Evolutionary conservation across 2,888 invertebrate species (phyloP).

Genomic region (Serrognathus titanus): DNA sequence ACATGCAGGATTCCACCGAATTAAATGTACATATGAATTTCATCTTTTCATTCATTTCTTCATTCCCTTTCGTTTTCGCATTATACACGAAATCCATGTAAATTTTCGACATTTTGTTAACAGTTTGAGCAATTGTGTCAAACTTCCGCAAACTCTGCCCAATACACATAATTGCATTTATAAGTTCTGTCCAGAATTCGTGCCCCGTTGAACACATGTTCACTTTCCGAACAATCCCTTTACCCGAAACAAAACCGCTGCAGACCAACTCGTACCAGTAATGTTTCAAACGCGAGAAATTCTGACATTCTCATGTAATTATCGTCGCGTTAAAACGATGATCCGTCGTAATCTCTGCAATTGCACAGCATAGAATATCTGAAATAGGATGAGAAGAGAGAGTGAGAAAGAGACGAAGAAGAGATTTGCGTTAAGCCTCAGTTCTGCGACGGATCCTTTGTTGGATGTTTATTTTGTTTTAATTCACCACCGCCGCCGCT

Average conservation of each 20-base stretch:
- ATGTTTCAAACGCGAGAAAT: not conserved
- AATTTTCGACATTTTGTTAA: too few species aligned
- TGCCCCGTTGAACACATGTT: not conserved
- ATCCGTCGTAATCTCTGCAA: not conserved
- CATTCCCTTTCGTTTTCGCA: too few species aligned
- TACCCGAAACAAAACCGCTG: not conserved
- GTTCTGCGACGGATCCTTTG: constrained; percentile 2
- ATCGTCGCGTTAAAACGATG: not conserved
- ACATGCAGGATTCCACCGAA: too few species aligned
- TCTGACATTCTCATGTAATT: too few species aligned
- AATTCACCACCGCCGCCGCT: not conserved
- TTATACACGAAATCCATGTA: too few species aligned
- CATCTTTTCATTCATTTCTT: too few species aligned
- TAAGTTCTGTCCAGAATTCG: not conserved
- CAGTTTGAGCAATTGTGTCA: too few species aligned
- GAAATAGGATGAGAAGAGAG: not conserved
- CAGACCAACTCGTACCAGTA: not conserved
- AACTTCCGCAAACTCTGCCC: too few species aligned
- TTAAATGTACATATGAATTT: too few species aligned
- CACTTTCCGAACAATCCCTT: not conserved
- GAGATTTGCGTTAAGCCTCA: constrained; percentile 1
- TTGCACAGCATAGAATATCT: not conserved
- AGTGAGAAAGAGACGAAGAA: not conserved
- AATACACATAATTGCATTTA: too few species aligned
- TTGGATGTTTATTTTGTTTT: constrained; percentile 13